Evolutionary conservation across 2,888 invertebrate species (phyloP), one percentile per base, ranked within the genome.

Genomic region (Argynnis bischoffii): DNA sequence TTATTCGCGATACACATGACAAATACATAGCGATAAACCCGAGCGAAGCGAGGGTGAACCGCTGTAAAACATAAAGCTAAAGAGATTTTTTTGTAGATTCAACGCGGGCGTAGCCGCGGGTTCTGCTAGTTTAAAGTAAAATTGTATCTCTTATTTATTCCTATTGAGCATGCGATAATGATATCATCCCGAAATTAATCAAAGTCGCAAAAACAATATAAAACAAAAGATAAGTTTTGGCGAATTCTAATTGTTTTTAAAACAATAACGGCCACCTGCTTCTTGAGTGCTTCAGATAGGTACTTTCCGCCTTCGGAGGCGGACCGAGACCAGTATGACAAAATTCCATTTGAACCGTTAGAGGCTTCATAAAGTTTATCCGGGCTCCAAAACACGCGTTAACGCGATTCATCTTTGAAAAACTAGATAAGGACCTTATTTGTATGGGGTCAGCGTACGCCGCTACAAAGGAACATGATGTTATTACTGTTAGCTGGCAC

Each of bases 391-490:
- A 87, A 88, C 90, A 90, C 86, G 90, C 90, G 91, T 90, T 91
- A 89, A 87, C 91, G 87, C 81, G 85, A 84, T 78, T 86, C 87
- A 81, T 87, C 89, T 91, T 89, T 88, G 88, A 90, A 92, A 89
- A 90, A 91, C 85, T 89, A 86, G 85, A 86, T 90, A 90, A 88
- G 82, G 80, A 83, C 86, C 92, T 89, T 90, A 90, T 92, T 91
- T 91, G 87, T 92, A 90, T 92, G 90, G 87, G 88, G 82, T 88
- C 80, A 87, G 86, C 91, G 91, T 91, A 83, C 86, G 83, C 76
- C 77, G 83, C 85, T 85, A 89, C 89, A 80, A 78, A 89, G 84
- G 86, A 87, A 85, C 88, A 88, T 88, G 88, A 89, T 89, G 82
- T 85, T 87, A 89, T 90, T 90, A 91, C 88, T 80, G 87, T 81